Evolutionary conservation across 2,113 vertebrate genomes (phyloP).

Genomic region (Dendrocopos noguchii): DNA sequence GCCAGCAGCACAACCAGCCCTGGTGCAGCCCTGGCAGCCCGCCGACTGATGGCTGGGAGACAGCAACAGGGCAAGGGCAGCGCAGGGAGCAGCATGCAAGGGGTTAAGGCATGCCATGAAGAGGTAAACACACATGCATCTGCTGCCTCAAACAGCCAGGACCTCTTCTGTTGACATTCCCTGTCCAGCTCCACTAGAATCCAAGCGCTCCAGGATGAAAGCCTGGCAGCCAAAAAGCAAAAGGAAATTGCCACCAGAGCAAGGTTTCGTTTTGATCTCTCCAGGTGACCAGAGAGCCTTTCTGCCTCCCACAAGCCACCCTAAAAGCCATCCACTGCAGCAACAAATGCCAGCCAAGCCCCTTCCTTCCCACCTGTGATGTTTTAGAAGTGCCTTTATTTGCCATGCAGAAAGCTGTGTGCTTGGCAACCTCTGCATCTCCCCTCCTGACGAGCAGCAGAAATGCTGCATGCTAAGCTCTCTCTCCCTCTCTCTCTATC

Average conservation of each 20-base stretch:
- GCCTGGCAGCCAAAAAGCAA: neutral
- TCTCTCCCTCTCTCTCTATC: neutral
- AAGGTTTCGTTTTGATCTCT: neutral
- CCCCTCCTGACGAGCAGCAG: slow-evolving; percentile 29
- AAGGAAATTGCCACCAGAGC: neutral
- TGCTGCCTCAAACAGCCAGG: neutral
- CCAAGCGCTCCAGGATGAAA: slow-evolving; percentile 14
- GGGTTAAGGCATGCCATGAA: slow-evolving; percentile 26
- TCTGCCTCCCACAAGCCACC: neutral
- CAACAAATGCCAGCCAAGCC: slow-evolving; percentile 3
- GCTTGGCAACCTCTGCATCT: slow-evolving; percentile 67
- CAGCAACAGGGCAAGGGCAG: slow-evolving; percentile 22
- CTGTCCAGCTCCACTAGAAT: neutral
- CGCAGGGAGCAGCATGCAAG: neutral
- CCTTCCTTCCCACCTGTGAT: slow-evolving; percentile 37
- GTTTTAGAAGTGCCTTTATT: slow-evolving; percentile 39
- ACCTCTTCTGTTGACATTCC: neutral
- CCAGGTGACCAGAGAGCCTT: slow-evolving; percentile 7
- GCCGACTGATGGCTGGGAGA: neutral
- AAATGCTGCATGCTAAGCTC: slow-evolving; percentile 64
- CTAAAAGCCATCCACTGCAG: slow-evolving; percentile 2
- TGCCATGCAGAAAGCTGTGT: slow-evolving; percentile 38
- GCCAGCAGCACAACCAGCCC: neutral
- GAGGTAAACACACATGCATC: neutral
- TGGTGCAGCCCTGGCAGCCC: neutral